A percentile compares a stretch with the other conserved stretches of the same genome.
Conservation (phyloP, 2,113 vertebrate species). For the Tamias sibiricus region DNA sequence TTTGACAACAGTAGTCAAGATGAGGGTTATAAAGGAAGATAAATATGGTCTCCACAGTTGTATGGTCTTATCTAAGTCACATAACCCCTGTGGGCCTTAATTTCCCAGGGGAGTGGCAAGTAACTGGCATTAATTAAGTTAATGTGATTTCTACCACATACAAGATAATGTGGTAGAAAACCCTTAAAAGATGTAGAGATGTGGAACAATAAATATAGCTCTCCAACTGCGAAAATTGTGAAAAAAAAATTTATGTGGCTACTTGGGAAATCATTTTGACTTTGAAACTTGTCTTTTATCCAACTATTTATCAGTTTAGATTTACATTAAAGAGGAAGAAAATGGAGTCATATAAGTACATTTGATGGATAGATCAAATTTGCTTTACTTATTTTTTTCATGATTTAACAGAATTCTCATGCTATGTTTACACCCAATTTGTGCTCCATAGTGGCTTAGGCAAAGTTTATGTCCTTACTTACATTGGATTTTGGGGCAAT, state of each 20-base stretch:
- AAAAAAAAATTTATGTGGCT: neutral
- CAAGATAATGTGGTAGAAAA: neutral
- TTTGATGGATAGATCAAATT: neutral
- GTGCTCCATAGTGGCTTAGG: fast-evolving
- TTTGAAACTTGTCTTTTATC: neutral
- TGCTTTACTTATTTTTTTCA: neutral
- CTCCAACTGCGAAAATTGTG: neutral
- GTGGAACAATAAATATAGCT: neutral
- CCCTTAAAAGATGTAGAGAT: neutral
- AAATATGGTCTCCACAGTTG: neutral
- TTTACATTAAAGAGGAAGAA: neutral
- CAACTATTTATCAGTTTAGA: neutral
- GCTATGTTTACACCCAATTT: neutral
- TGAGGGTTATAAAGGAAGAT: neutral
- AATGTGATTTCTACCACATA: neutral
- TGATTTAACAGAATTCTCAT: neutral
- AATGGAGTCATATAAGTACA: neutral
- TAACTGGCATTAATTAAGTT: neutral
- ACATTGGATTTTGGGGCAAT: neutral
- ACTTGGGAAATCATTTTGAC: neutral
- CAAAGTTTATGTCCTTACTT: neutral
- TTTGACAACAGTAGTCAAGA: neutral
- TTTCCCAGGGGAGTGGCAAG: neutral
- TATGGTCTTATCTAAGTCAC: neutral
- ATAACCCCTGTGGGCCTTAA: neutral